Conservation (phyloP, 2,113 vertebrate genomes). For the Ammodramus savannarum region DNA sequence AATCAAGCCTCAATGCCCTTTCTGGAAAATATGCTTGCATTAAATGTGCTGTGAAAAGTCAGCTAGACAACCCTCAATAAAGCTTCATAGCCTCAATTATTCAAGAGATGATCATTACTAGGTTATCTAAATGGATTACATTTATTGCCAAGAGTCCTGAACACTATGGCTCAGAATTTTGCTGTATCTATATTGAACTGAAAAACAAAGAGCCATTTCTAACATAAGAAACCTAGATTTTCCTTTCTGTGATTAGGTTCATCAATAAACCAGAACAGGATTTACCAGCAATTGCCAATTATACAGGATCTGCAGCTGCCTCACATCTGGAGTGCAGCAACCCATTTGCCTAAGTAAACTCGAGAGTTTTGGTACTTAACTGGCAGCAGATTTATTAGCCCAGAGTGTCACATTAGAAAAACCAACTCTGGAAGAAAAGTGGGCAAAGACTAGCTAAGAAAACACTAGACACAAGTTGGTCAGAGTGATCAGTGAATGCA, state of each 20-base stretch:
- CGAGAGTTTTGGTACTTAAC: background rate
- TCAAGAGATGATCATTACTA: background rate
- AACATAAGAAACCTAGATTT: background rate
- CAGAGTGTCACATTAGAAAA: background rate
- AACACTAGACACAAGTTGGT: background rate
- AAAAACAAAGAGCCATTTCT: background rate
- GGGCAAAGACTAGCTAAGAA: background rate
- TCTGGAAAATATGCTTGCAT: background rate
- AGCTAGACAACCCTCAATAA: background rate
- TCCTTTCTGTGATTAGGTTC: background rate
- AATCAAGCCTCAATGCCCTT: background rate
- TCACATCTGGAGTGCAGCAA: conserved; percentile 5
- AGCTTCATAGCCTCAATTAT: background rate
- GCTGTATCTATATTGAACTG: background rate
- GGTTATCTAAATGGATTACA: background rate
- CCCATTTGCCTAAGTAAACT: conserved; percentile 7
- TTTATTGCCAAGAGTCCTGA: background rate
- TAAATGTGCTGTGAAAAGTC: background rate
- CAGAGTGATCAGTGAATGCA: background rate
- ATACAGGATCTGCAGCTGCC: background rate
- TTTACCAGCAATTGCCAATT: background rate
- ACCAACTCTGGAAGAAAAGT: background rate
- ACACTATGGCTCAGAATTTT: background rate
- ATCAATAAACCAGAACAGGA: background rate
- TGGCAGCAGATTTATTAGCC: background rate